phyloP scores from a whole-genome alignment of 2,113 vertebrate genomes.

The Oryzias curvinotus region DNA sequence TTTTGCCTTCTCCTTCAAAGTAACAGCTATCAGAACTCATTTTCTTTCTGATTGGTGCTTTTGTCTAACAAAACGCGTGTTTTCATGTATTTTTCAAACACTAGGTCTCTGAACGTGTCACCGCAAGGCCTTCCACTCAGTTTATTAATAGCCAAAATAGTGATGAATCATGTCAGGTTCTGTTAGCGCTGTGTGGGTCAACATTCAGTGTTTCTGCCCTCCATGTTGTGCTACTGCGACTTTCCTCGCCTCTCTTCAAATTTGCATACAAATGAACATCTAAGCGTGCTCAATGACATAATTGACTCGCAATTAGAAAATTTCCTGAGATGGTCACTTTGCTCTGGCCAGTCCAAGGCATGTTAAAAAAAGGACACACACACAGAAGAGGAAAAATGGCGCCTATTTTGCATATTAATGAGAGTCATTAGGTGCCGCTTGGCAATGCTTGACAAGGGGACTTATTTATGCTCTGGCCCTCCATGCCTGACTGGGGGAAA shows the following conservation, averaged over 20 bases:
- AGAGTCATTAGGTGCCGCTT: constrained; percentile 83
- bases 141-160: constrained; percentile 9
- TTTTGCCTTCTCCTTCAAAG: too few relatives aligned
- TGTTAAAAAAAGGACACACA: constrained; percentile 58
- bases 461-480: constrained; percentile 78
- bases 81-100: not conserved
- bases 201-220: constrained; percentile 63
- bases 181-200: constrained; percentile 24
- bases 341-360: constrained; percentile 69
- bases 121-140: not conserved
- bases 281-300: constrained; percentile 85
- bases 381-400: constrained; percentile 56
- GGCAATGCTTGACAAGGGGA: constrained; percentile 80
- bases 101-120: not conserved
- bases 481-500: constrained; percentile 74
- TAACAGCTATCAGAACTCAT: too few relatives aligned
- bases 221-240: constrained; percentile 65
- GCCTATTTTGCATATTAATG: constrained; percentile 86
- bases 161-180: constrained; percentile 31
- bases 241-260: constrained; percentile 57
- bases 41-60: too few relatives aligned
- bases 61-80: too few relatives aligned
- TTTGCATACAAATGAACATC: constrained; percentile 88
- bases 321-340: constrained; percentile 82
- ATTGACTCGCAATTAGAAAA: constrained; percentile 86